A percentile compares a stretch with the other conserved stretches of the same genome.
Evolutionary conservation across 2,113 vertebrate species (phyloP).

Genomic region (Phrynocephalus versicolor): DNA sequence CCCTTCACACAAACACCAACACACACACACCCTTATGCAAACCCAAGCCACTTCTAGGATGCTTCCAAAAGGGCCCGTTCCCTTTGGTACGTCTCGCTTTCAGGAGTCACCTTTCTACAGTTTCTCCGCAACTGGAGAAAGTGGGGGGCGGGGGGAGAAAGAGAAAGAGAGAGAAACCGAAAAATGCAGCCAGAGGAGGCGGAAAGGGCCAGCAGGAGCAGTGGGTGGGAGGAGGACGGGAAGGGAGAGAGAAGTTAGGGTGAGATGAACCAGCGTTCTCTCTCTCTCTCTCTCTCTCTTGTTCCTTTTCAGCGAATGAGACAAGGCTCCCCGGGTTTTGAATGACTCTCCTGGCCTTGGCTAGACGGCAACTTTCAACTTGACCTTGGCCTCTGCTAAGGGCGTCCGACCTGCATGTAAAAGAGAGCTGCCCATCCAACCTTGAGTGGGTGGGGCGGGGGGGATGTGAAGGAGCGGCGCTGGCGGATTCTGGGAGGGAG

Average conservation of each 20-base stretch:
- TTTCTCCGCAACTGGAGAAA: constrained; percentile 34
- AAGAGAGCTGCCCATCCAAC: constrained; percentile 70
- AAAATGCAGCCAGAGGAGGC: constrained; percentile 46
- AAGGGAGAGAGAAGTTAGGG: constrained; percentile 10
- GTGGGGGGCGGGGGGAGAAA: neutral
- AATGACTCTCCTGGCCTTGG: constrained; percentile 81
- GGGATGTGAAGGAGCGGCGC: too few relatives aligned
- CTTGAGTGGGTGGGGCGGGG: neutral
- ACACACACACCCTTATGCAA: constrained; percentile 9
- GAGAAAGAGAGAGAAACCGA: constrained; percentile 1
- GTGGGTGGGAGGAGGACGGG: constrained; percentile 18
- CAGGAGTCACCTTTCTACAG: constrained; percentile 43
- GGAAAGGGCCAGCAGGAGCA: constrained; percentile 30
- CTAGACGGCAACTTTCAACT: constrained; percentile 92
- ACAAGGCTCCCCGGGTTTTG: constrained; percentile 70
- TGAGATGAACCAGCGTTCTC: constrained; percentile 25
- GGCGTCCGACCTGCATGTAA: constrained; percentile 79
- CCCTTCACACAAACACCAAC: too few relatives aligned
- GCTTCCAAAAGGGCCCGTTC: neutral
- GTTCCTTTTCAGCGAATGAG: constrained; percentile 58
- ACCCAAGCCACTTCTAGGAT: constrained; percentile 60
- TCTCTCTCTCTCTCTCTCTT: constrained; percentile 56
- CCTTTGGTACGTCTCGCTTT: neutral
- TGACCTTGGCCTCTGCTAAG: constrained; percentile 95
- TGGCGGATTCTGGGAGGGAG: neutral